phyloP scores from a whole-genome alignment of 2,888 invertebrate genomes.

The Dicycla oo region DNA sequence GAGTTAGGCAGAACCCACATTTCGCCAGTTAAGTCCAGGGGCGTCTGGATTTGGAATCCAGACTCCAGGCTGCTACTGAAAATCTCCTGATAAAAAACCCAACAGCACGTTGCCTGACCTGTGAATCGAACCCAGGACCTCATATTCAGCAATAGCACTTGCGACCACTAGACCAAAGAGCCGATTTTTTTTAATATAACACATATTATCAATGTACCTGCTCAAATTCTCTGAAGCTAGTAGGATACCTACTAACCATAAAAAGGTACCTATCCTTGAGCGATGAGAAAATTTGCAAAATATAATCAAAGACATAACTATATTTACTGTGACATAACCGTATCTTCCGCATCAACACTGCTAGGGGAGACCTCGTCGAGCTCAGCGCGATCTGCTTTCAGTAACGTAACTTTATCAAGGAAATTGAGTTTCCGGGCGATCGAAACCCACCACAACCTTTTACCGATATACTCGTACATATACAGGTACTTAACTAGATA shows the following conservation, averaged over 20 bases:
- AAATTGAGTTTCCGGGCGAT: slow-evolving; percentile 76
- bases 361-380: slow-evolving; percentile 52
- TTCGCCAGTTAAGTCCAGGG: neutral
- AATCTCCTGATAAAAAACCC: no score
- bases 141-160: neutral
- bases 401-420: slow-evolving; percentile 76
- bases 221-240: neutral
- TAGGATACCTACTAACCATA: neutral
- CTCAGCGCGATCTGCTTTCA: slow-evolving; percentile 60
- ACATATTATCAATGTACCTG: neutral
- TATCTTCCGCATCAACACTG: slow-evolving; percentile 55
- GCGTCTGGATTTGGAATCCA: no score
- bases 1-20: neutral
- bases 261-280: neutral
- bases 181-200: neutral
- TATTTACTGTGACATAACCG: slow-evolving; percentile 47
- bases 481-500: neutral
- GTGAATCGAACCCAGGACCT: neutral
- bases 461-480: slow-evolving; percentile 24
- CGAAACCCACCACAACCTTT: slow-evolving; percentile 50
- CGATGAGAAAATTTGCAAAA: slow-evolving; percentile 39
- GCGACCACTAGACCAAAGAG: neutral
- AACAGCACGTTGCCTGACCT: no score
- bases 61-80: no score
- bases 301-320: slow-evolving; percentile 39